Evolutionary conservation across 1,140 invertebrate genomes (phyloP).

Genomic region (Drosophila sechellia): DNA sequence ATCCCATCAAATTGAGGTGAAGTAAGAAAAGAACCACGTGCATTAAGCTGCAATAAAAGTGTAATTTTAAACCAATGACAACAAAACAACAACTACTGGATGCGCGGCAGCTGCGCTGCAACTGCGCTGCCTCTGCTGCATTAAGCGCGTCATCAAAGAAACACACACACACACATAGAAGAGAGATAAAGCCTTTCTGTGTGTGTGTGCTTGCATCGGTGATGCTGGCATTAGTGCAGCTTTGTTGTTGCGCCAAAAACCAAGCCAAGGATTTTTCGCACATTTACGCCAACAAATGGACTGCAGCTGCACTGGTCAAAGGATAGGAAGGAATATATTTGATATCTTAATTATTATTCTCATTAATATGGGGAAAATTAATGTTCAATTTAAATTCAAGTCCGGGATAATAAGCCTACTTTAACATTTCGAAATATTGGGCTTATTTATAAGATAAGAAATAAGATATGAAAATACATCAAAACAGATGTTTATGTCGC

Average conservation of each 20-base stretch:
- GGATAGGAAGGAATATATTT: too few relatives aligned
- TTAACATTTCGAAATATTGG: too few relatives aligned
- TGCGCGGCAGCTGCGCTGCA: conserved; percentile 1
- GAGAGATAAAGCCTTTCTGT: conserved; percentile 29
- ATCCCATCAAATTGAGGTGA: background rate
- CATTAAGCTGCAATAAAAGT: conserved; percentile 5
- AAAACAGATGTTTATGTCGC: too few relatives aligned
- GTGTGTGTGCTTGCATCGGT: conserved; percentile 30
- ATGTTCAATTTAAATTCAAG: too few relatives aligned
- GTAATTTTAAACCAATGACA: conserved; percentile 20
- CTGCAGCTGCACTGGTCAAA: conserved; percentile 38
- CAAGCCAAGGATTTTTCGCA: conserved; percentile 81
- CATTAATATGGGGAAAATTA: too few relatives aligned
- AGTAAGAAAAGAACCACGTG: background rate
- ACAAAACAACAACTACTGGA: conserved; percentile 38
- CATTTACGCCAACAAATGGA: conserved; percentile 71
- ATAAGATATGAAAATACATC: too few relatives aligned
- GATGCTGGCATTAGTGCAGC: conserved; percentile 38
- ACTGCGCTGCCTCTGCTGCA: conserved; percentile 51
- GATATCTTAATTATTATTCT: too few relatives aligned
- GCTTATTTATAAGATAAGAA: too few relatives aligned
- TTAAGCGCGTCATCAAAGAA: conserved; percentile 67
- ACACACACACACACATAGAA: conserved; percentile 16
- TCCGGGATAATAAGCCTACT: too few relatives aligned
- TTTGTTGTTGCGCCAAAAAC: conserved; percentile 80